phyloP scores from a whole-genome alignment of 1,140 invertebrate species.

The Sarcophaga peregrina region DNA sequence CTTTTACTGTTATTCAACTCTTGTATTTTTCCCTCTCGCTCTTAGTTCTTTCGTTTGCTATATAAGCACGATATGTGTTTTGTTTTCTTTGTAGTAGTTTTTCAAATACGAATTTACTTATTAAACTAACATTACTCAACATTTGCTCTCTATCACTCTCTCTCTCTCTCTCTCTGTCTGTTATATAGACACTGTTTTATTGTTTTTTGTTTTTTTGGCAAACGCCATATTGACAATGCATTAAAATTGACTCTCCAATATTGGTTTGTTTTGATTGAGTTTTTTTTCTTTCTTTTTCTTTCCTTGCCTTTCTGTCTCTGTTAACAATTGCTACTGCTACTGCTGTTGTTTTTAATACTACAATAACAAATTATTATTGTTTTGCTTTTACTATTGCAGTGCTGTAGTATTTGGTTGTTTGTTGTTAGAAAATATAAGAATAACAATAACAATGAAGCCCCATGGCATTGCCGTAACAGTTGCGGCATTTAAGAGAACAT shows the following conservation, averaged over 20 bases:
- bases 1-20: too few species aligned
- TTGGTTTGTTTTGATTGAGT: neutral
- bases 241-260: neutral
- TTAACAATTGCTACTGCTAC: neutral
- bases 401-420: neutral
- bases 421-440: neutral
- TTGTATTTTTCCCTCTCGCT: too few species aligned
- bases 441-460: too few species aligned
- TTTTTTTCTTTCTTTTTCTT: too few species aligned
- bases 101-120: too few species aligned
- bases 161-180: too few species aligned
- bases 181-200: neutral
- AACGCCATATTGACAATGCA: too few species aligned
- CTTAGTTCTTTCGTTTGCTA: too few species aligned
- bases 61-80: too few species aligned
- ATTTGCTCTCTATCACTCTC: too few species aligned
- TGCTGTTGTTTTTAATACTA: neutral
- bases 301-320: neutral
- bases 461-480: neutral
- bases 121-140: too few species aligned
- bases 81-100: too few species aligned
- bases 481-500: neutral
- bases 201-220: neutral
- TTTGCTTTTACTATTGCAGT: constrained; percentile 17
- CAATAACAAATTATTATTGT: neutral